Evolutionary conservation across 2,797 vertebrate species (phyloP).

Genomic region (Champsocephalus esox): DNA sequence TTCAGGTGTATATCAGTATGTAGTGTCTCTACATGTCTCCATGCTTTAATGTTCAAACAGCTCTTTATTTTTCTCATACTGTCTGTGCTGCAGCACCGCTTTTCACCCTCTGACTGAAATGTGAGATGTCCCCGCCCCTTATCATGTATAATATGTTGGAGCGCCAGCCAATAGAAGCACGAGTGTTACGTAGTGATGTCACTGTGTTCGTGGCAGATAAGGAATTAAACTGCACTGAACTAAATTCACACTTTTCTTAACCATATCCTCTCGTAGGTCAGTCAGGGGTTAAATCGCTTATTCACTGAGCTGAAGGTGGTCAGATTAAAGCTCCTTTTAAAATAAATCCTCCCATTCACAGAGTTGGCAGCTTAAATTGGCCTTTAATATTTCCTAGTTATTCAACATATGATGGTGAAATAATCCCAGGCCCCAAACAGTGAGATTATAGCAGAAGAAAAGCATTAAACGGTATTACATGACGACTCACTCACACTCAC

Average conservation of each 20-base stretch:
- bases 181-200: no score
- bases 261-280: constrained; percentile 4
- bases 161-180: no score
- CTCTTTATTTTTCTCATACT: no score
- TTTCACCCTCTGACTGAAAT: no score
- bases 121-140: no score
- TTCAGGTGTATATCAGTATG: no score
- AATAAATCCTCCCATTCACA: constrained; percentile 51
- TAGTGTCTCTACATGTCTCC: no score
- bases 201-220: no score
- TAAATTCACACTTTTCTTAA: constrained; percentile 19
- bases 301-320: constrained; percentile 9
- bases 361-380: constrained; percentile 33
- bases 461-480: not conserved
- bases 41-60: no score
- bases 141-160: no score
- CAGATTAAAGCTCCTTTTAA: constrained; percentile 48
- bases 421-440: not conserved
- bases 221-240: not conserved
- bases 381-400: constrained; percentile 23
- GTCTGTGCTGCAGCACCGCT: no score
- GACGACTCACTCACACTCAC: not conserved
- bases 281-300: constrained; percentile 37
- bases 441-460: not conserved
- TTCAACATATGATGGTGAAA: constrained; percentile 20